Conservation (phyloP, 2,797 vertebrate species). For the Buceros bicornis region DNA sequence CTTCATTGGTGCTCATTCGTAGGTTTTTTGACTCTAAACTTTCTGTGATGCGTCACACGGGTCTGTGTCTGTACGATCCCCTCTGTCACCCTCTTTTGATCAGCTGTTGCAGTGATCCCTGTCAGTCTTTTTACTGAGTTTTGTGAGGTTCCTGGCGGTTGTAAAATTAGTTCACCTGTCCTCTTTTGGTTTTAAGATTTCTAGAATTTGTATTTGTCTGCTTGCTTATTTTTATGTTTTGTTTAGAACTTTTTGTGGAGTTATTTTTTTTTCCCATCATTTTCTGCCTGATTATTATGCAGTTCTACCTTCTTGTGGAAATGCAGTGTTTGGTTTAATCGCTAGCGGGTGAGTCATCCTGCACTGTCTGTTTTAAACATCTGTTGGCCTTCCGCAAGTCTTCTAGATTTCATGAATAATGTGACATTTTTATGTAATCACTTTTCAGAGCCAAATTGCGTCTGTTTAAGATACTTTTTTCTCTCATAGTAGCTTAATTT, state of each 20-base stretch:
- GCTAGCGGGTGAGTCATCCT: background rate
- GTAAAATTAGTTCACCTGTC: background rate
- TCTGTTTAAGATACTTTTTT: background rate
- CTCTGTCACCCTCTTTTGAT: background rate
- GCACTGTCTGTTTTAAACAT: background rate
- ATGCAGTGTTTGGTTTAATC: background rate
- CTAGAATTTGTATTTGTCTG: background rate
- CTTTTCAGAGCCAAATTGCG: background rate
- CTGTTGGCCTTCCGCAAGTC: background rate
- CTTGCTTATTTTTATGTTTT: background rate
- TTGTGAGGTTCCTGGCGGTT: background rate
- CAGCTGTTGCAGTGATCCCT: background rate
- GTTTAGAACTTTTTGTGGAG: background rate
- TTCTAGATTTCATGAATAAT: conserved; percentile 22
- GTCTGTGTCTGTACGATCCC: background rate
- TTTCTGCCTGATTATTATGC: background rate
- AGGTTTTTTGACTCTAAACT: background rate
- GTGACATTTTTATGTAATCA: background rate
- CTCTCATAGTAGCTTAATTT: background rate
- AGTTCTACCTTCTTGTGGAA: background rate
- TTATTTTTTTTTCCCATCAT: background rate
- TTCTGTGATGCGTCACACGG: background rate
- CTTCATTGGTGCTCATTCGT: background rate
- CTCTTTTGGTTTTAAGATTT: background rate
- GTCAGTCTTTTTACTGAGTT: background rate